Percentiles rank a stretch among this genome's conserved stretches.
These are phyloP conservation scores for Proterorhinus semilunaris DNA, from an alignment of 2,113 vertebrate genomes.

Conservation along the genomic window DNA sequence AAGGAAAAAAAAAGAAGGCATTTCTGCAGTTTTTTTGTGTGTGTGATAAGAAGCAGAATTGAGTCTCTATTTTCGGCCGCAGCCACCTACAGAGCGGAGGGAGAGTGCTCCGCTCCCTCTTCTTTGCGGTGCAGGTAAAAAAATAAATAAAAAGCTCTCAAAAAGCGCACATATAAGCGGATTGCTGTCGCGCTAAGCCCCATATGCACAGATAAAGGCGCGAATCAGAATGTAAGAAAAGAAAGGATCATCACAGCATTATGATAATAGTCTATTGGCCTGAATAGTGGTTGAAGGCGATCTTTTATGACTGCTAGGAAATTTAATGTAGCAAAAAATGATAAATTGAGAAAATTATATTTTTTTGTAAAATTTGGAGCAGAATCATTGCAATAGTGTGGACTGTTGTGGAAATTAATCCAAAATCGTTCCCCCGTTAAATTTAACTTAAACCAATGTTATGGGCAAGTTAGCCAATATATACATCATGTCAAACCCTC, in stretches of 20 bases:
- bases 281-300: too few relatives aligned
- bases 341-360: too few relatives aligned
- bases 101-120: constrained; percentile 38
- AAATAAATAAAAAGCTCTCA: constrained; percentile 38
- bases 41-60: constrained; percentile 60
- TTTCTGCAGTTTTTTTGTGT: constrained; percentile 39
- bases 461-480: too few relatives aligned
- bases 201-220: neutral
- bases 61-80: constrained; percentile 63
- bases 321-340: too few relatives aligned
- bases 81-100: constrained; percentile 57
- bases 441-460: too few relatives aligned
- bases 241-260: neutral
- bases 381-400: too few relatives aligned
- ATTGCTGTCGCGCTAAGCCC: constrained; percentile 33
- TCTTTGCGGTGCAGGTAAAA: constrained; percentile 35
- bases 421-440: too few relatives aligned
- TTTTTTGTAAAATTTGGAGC: too few relatives aligned
- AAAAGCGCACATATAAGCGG: constrained; percentile 44
- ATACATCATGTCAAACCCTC: too few relatives aligned
- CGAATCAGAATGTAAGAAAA: neutral
- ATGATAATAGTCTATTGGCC: neutral
- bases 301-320: too few relatives aligned
- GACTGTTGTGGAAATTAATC: too few relatives aligned
- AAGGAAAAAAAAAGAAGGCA: constrained; percentile 58